Evolutionary conservation across 2,888 invertebrate genomes (phyloP), one percentile per base, ranked within the genome.

Genomic region (Diogma glabrata): DNA sequence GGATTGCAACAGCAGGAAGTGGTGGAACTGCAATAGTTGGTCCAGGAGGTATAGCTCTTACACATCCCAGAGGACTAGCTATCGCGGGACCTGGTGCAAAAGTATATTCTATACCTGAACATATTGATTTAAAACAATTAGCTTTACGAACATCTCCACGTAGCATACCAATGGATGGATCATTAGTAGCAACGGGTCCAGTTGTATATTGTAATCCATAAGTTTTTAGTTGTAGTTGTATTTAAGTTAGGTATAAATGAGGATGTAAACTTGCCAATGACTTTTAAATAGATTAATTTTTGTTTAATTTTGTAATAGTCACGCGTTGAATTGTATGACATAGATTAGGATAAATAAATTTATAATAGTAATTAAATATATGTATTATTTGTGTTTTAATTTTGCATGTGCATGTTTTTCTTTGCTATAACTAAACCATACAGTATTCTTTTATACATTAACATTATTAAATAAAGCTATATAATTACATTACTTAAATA

Each of bases 11-110:
- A 1, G 86, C 85, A 2, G 86, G 85, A 12, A 79, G 78, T 60
- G 87, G 86, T 7, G 87, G 87, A 5, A 84, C 86, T 0, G 86
- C 87, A 1, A 83, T 87, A 51, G 86, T 87, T 3, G 86, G 87
- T 1, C 85, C 87, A 1, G 84, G 84, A 33, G 86, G 86, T 1
- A 74, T 82, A 14, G 86, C 85, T 0, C 81, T 83, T 57, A 86
- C 84, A 1, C 82, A 82, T 63, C 84, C 84, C 1, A 78, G 83
- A 57, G 84, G 85, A 49, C 63, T 85, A 16, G 84, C 86, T 3
- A 82, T 87, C 9, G 86, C 84, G 1, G 87, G 86, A 0, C 81
- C 84, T 0, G 81, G 83, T 0, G 81, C 84, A 1, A 77, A 80
- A 59, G 77, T 87, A 8, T 73, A 85, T 50, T 79, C 84, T 5